Conservation (phyloP, 1,140 invertebrate genomes). For the Zophobas atratus region DNA sequence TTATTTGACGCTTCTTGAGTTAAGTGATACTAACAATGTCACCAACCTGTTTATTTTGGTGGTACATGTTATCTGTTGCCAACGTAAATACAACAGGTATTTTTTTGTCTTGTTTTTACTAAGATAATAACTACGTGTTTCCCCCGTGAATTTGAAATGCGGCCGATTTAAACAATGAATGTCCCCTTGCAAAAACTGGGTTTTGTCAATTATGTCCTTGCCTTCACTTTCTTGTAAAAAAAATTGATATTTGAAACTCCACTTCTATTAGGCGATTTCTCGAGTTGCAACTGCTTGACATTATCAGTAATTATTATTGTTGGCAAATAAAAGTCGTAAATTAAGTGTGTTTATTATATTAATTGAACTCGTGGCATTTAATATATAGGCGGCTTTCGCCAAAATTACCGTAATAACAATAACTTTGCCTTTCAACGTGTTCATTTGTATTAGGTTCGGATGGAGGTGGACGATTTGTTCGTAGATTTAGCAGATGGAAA, state of each 20-base stretch:
- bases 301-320: background rate
- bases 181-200: no score
- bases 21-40: no score
- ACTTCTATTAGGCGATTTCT: background rate
- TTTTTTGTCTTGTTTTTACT: no score
- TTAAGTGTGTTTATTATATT: slow-evolving; percentile 9
- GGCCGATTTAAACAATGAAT: no score
- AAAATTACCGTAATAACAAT: background rate
- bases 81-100: no score
- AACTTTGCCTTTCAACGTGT: slow-evolving; percentile 43
- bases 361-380: background rate
- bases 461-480: slow-evolving; percentile 98
- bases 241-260: no score
- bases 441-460: slow-evolving; percentile 78
- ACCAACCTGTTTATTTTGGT: no score
- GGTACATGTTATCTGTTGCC: no score
- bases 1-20: no score
- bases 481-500: slow-evolving; percentile 96
- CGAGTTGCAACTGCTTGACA: background rate
- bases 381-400: slow-evolving; percentile 1
- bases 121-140: no score
- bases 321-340: slow-evolving; percentile 2
- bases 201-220: background rate
- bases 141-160: no score
- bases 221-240: no score